Conservation (phyloP, 2,113 vertebrate genomes). For the Charina bottae region DNA sequence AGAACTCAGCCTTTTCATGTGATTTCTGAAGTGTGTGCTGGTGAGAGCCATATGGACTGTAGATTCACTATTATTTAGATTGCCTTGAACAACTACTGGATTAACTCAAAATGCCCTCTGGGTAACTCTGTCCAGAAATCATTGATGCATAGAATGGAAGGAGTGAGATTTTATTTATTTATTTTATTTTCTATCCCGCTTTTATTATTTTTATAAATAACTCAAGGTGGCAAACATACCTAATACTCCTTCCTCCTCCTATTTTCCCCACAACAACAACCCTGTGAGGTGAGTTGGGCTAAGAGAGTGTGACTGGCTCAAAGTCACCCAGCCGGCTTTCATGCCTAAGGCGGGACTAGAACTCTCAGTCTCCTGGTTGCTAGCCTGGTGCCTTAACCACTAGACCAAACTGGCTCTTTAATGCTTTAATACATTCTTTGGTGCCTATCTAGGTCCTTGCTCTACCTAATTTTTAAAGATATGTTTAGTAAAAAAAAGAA, state of each 20-base stretch:
- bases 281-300: no score
- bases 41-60: not conserved
- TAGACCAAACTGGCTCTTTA: no score
- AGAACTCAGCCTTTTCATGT: not conserved
- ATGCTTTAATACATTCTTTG: not conserved
- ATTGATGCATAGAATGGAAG: not conserved
- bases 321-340: no score
- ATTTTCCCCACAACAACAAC: no score
- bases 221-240: no score
- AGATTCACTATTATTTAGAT: not conserved
- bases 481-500: not conserved
- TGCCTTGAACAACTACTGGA: not conserved
- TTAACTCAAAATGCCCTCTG: not conserved
- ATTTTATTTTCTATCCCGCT: no score
- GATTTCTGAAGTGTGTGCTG: not conserved
- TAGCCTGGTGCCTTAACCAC: no score
- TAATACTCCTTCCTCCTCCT: no score
- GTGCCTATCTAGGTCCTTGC: not conserved
- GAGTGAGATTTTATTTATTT: not conserved
- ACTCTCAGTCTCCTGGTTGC: no score
- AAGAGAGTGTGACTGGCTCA: no score
- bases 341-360: no score
- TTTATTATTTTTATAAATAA: no score
- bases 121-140: not conserved
- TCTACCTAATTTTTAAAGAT: not conserved